phyloP scores from a whole-genome alignment of 2,888 invertebrate genomes.

The Omphaloscelis lunosa region DNA sequence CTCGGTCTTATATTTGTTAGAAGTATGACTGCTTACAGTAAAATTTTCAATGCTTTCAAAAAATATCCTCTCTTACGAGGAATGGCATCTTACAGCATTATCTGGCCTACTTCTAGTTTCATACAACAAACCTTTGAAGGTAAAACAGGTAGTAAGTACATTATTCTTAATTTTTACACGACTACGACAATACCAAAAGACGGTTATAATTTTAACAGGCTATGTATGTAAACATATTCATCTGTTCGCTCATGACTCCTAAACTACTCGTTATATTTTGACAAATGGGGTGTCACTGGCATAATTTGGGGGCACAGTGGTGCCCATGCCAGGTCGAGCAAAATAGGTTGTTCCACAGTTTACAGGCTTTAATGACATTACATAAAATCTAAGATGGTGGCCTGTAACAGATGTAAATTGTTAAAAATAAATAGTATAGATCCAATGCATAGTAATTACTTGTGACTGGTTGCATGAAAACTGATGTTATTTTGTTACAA shows the following conservation, averaged over 20 bases:
- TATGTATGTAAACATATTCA: neutral
- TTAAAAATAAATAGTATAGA: no score
- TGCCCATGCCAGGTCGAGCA: no score
- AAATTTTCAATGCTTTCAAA: conserved; percentile 76
- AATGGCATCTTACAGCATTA: conserved; percentile 93
- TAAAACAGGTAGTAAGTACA: conserved; percentile 90
- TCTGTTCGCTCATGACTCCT: neutral
- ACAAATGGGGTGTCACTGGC: no score
- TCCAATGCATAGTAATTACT: no score
- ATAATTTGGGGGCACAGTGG: no score
- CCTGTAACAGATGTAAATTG: no score
- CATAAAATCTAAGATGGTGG: no score
- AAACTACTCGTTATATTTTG: neutral
- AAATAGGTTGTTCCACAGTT: no score
- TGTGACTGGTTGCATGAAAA: no score
- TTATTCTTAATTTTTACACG: neutral
- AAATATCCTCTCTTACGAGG: conserved; percentile 90
- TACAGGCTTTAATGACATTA: no score
- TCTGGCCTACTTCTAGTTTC: conserved; percentile 94
- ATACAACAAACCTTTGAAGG: conserved; percentile 93
- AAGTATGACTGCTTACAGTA: conserved; percentile 81
- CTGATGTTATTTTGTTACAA: no score
- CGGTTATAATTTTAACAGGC: neutral
- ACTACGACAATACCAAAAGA: neutral
- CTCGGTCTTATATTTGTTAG: conserved; percentile 20